These are phyloP conservation scores for Baronia brevicornis DNA, from an alignment of 2,888 invertebrate species.

Conservation along the genomic window DNA sequence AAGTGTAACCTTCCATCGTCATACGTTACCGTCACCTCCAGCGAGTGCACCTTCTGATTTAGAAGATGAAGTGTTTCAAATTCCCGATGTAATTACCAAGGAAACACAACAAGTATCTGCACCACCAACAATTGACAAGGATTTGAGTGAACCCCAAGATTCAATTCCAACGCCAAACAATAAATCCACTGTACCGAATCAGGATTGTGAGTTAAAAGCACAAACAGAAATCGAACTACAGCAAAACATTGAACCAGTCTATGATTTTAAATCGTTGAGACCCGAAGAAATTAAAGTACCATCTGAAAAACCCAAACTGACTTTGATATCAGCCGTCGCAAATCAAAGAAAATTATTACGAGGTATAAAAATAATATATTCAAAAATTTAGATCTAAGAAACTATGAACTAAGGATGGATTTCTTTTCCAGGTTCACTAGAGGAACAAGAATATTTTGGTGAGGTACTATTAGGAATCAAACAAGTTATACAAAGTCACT, in stretches of 20 bases:
- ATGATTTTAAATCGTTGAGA: slow-evolving; percentile 54
- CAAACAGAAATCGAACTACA: slow-evolving; percentile 44
- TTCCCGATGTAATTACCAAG: slow-evolving; percentile 40
- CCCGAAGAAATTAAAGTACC: slow-evolving; percentile 73
- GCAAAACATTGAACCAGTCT: slow-evolving; percentile 43
- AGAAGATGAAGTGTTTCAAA: slow-evolving; percentile 45
- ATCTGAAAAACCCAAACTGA: slow-evolving; percentile 72
- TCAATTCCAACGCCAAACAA: slow-evolving; percentile 30
- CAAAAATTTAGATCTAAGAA: slow-evolving; percentile 13
- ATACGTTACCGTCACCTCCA: slow-evolving; percentile 89
- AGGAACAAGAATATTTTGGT: slow-evolving; percentile 87
- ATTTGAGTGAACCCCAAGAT: slow-evolving; percentile 18
- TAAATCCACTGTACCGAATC: slow-evolving; percentile 23
- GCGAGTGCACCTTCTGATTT: slow-evolving; percentile 59
- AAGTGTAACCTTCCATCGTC: slow-evolving; percentile 91
- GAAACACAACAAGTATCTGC: slow-evolving; percentile 24
- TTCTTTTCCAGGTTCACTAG: slow-evolving; percentile 73
- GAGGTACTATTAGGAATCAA: slow-evolving; percentile 87
- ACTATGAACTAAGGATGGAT: slow-evolving; percentile 19
- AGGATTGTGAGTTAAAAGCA: slow-evolving; percentile 40
- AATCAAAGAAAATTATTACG: slow-evolving; percentile 76
- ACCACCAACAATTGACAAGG: slow-evolving; percentile 23
- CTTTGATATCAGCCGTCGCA: slow-evolving; percentile 73
- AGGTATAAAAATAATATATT: slow-evolving; percentile 44
- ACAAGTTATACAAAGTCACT: slow-evolving; percentile 85